These are phyloP conservation scores for Tor tambroides DNA, from an alignment of 2,113 vertebrate species.

Conservation along the genomic window DNA sequence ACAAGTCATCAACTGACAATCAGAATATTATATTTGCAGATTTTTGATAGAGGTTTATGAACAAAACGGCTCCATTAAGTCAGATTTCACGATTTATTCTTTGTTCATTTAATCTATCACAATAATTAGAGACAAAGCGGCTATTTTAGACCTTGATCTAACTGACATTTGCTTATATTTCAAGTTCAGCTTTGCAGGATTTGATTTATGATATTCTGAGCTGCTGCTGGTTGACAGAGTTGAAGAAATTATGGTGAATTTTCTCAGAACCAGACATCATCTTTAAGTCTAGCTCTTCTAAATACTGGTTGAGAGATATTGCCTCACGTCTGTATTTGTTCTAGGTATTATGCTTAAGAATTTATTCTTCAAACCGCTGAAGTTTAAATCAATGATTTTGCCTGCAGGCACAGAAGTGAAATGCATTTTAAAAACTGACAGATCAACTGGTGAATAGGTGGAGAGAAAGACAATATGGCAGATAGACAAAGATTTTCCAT, in stretches of 20 bases:
- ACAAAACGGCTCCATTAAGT: not conserved
- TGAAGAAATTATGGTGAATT: not conserved
- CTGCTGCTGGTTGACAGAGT: not conserved
- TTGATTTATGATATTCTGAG: not conserved
- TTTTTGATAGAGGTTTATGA: not conserved
- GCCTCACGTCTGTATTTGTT: slow-evolving; percentile 12
- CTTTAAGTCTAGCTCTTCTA: not conserved
- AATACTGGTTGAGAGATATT: slow-evolving; percentile 15
- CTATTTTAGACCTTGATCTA: not conserved
- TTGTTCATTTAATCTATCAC: not conserved
- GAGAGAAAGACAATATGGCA: slow-evolving; percentile 18
- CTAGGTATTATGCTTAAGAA: slow-evolving; percentile 1
- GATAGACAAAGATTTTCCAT: not conserved
- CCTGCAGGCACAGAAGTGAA: slow-evolving; percentile 12
- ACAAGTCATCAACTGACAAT: not conserved
- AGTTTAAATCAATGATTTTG: not conserved
- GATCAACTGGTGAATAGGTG: not conserved
- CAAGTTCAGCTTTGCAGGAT: not conserved
- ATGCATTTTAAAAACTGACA: slow-evolving; percentile 21
- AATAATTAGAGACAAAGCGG: not conserved
- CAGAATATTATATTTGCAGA: not conserved
- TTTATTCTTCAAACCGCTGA: not conserved
- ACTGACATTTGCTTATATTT: not conserved
- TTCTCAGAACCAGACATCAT: not conserved
- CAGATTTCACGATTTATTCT: not conserved